A percentile compares a stretch with the other conserved stretches of the same genome.
These are phyloP conservation scores for Cyanistes caeruleus DNA, from an alignment of 2,113 vertebrate species.

Conservation along the genomic window DNA sequence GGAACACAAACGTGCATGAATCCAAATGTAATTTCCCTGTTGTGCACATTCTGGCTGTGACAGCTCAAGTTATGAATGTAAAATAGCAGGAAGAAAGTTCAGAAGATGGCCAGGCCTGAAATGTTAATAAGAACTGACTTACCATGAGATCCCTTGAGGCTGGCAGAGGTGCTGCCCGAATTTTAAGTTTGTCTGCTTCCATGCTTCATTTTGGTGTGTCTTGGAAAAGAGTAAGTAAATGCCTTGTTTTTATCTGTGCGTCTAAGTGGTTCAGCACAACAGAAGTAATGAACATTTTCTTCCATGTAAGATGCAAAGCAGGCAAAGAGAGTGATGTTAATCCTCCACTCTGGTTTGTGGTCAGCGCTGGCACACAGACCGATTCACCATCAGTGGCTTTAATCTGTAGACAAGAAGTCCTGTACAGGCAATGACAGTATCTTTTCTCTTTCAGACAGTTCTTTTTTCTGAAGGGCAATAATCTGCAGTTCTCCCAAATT, in stretches of 20 bases:
- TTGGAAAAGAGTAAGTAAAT: not conserved
- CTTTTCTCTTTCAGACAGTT: not conserved
- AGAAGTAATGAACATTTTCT: not conserved
- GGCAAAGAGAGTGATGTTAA: not conserved
- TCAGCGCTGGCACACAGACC: not conserved
- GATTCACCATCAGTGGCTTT: not conserved
- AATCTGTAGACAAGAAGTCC: not conserved
- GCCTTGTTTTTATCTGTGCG: not conserved
- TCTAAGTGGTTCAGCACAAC: not conserved
- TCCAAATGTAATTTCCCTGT: constrained; percentile 64
- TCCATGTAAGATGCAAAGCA: not conserved
- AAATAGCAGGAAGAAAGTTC: constrained; percentile 41
- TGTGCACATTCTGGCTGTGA: constrained; percentile 49
- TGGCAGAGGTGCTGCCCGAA: not conserved
- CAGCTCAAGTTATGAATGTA: constrained; percentile 59
- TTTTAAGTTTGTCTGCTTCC: constrained; percentile 27
- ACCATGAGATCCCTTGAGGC: not conserved
- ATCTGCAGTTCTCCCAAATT: not conserved
- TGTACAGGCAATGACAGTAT: not conserved
- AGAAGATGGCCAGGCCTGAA: constrained; percentile 16
- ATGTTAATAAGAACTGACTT: constrained; percentile 45
- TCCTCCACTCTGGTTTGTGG: not conserved
- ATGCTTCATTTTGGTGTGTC: not conserved
- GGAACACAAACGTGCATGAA: constrained; percentile 52
- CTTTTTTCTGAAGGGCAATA: not conserved